Evolutionary conservation across 2,888 invertebrate genomes (phyloP), one percentile per base, ranked within the genome.

Genomic region (Alviniconcha strummeri): DNA sequence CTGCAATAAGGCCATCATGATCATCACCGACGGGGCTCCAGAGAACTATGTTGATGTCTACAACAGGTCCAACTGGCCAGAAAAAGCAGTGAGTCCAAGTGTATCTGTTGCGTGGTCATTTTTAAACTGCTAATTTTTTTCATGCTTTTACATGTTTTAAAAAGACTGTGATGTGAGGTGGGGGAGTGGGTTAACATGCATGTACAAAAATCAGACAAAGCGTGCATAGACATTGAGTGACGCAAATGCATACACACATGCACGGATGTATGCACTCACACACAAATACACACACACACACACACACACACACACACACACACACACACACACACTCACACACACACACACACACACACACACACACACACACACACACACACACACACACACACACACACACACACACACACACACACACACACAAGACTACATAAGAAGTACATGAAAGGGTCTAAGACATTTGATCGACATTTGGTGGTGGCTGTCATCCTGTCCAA

Each of bases 1-100:
- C 92, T 99, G 99, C 93, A 99, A 99, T 95, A 97, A 98, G 95
- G 99, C 98, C 60, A 99, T 99, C 91, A 99, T 99, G 99, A 94
- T 99, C 89, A 96, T 99, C 89, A 99, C 99, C n/a, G 99, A 99
- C 94, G 99, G 99, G 11, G 98, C 99, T 19, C 98, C 99, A 76
- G 97, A 98, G 92, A 97, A 97, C 92, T 98, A 96, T 94, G 96
- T 97, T 93, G 97, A 98, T 91, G 96, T 98, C 84, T 99, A 99
- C 94, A 96, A 97, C 92, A 95, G 95, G 88, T 97, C 97, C 94
- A 99, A 92, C 86, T 91, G 91, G 90, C 88, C 87, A 9, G 83
- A 89, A 72, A 91, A 90, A 87, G 82, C 87, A 36, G 90, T 91
- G 85, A 87, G 88, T 86, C 54, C 54, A 15, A n/a, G 13, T 13